Evolutionary conservation across 2,797 vertebrate genomes (phyloP).

Genomic region (Botia almorhae): DNA sequence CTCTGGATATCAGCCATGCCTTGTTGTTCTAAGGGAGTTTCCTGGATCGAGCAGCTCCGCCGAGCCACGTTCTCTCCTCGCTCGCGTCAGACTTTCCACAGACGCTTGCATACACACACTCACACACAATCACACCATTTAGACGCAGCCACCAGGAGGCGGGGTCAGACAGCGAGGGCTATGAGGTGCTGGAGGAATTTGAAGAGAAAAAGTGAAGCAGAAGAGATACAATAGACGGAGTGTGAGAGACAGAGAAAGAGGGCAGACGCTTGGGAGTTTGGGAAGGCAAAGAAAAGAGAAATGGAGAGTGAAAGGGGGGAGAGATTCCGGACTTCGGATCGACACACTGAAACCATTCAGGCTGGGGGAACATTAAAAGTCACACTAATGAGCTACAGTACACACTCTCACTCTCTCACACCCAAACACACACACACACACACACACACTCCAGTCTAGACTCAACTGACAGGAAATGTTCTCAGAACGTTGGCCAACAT

Average conservation of each 20-base stretch:
- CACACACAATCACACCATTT: constrained; percentile 82
- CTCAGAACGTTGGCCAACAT: too few species aligned
- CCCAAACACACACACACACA: too few species aligned
- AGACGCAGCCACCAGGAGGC: constrained; percentile 79
- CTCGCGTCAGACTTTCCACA: constrained; percentile 84
- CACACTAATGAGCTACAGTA: constrained; percentile 49
- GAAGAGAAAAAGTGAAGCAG: constrained; percentile 59
- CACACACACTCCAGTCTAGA: too few species aligned
- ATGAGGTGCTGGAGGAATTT: constrained; percentile 59
- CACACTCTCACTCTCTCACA: constrained; percentile 22
- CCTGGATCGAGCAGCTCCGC: constrained; percentile 63
- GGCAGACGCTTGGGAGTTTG: constrained; percentile 48
- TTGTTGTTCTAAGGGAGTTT: constrained; percentile 83
- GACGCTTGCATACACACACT: constrained; percentile 62
- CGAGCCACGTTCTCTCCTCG: constrained; percentile 68
- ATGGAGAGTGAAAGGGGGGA: constrained; percentile 48
- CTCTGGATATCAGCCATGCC: constrained; percentile 81
- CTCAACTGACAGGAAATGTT: too few species aligned
- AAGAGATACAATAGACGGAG: constrained; percentile 62
- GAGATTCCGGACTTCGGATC: constrained; percentile 45
- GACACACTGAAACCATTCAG: constrained; percentile 57
- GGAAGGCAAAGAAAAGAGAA: constrained; percentile 38
- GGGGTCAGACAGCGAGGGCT: constrained; percentile 51
- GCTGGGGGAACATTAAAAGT: constrained; percentile 48
- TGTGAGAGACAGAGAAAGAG: constrained; percentile 66